Base-by-base conservation (phyloP, 2,888 invertebrate genomes). In the Neuroscelio doddi region DNA sequence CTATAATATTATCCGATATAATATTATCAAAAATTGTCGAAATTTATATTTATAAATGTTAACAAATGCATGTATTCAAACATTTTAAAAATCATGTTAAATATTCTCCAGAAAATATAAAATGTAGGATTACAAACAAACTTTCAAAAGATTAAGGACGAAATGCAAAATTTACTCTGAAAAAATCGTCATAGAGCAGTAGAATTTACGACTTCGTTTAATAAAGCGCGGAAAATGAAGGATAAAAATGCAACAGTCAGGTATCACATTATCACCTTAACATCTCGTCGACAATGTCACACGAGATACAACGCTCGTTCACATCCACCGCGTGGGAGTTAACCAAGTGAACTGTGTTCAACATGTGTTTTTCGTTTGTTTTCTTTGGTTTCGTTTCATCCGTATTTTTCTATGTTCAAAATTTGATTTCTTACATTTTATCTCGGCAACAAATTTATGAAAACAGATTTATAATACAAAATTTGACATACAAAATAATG, bases 251-350 rank as follows among this genome's bases (percentile, higher is more conserved):
- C 36, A 21, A 56, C 36, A 36, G 17, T n/a, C 50, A 21, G 52
- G 62, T 62, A 64, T 65, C 64, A 51, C 53, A 64, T 62, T 68
- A 68, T 68, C 62, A 45, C 24, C 47, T 46, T 64, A 59, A 59
- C 59, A 67, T 67, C 67, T 59, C 47, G 64, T 55, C 50, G 49
- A 64, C 62, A 62, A 45, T 62, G 64, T 64, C 49, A 42, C 52
- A 52, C 61, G 51, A 44, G 45, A 58, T 52, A 58, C 51, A 34
- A 49, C 68, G 44, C 73, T 76, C 73, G 74, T 74, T 68, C 65
- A 68, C 57, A 51, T 32, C 44, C 32, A 38, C 3, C 38, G 65
- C 68, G 74, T 74, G 59, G 74, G 74, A 67, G 68, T 58, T 46
- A 52, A 63, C 51, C 57, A 64, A 51, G 51, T 59, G 58, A 57